A percentile compares a stretch with the other conserved stretches of the same genome.
Conservation (phyloP, 2,797 vertebrate genomes). For the Carapus acus region DNA sequence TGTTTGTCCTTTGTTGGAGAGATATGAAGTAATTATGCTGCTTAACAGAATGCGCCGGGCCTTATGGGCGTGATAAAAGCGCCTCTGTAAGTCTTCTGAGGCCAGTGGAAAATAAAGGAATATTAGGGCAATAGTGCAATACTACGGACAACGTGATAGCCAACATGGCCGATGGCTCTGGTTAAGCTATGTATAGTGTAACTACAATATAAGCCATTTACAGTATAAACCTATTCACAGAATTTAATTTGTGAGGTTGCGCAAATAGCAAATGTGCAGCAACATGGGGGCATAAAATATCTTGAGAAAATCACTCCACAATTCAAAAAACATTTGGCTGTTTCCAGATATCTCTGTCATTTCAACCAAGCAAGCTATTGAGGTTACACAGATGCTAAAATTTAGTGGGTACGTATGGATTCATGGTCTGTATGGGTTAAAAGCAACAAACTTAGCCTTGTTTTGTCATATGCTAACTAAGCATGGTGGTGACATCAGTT, state of each 20-base stretch:
- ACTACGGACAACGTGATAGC: background rate
- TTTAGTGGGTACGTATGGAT: no score
- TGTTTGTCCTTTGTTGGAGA: background rate
- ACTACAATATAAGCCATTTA: no score
- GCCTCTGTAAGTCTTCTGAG: slow-evolving; percentile 1
- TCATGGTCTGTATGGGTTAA: no score
- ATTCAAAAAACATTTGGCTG: no score
- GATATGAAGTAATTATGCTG: background rate
- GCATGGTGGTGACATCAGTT: background rate
- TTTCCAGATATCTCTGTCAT: no score
- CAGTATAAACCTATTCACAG: no score
- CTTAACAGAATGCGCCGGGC: background rate
- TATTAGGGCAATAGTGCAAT: background rate
- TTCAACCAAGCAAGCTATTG: background rate
- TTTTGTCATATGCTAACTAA: background rate
- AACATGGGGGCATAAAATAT: no score
- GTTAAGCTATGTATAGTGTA: no score
- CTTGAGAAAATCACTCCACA: no score
- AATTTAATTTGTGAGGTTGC: no score
- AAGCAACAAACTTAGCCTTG: background rate
- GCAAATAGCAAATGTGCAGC: no score
- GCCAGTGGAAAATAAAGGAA: background rate
- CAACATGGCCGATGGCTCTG: no score
- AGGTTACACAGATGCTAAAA: background rate
- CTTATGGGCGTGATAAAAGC: background rate